Evolutionary conservation across 2,888 invertebrate genomes (phyloP).

Genomic region (Amorpha juglandis): DNA sequence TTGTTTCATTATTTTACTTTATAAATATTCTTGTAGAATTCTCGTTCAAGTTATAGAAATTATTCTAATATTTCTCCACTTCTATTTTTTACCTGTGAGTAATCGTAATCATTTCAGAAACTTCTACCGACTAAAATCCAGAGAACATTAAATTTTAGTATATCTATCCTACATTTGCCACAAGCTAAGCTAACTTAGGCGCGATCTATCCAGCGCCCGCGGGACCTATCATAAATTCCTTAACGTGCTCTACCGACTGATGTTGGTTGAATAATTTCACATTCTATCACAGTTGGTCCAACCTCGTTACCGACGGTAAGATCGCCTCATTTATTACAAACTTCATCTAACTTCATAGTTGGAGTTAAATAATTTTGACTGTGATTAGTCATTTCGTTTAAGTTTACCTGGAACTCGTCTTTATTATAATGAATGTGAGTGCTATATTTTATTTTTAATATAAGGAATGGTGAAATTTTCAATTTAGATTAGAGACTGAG

Average conservation of each 20-base stretch:
- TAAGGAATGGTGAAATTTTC: too few relatives aligned
- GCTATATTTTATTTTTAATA: too few relatives aligned
- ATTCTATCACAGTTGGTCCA: conserved; percentile 19
- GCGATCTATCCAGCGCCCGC: background rate
- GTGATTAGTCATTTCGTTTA: background rate
- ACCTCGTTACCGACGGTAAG: conserved; percentile 13
- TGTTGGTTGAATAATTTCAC: conserved; percentile 18
- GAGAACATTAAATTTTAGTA: background rate
- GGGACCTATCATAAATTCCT: conserved; percentile 20
- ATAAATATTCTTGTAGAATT: too few relatives aligned
- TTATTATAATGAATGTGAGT: background rate
- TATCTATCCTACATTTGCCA: background rate
- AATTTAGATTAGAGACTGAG: too few relatives aligned
- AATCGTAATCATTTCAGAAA: too few relatives aligned
- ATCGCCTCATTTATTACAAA: conserved; percentile 15
- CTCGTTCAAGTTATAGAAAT: too few relatives aligned
- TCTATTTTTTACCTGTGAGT: too few relatives aligned
- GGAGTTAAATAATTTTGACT: conserved; percentile 18
- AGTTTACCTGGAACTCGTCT: background rate
- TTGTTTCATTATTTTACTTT: too few relatives aligned
- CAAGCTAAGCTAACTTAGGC: background rate
- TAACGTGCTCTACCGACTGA: conserved; percentile 11
- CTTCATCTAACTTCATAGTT: conserved; percentile 21
- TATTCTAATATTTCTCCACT: too few relatives aligned
- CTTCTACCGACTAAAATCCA: too few relatives aligned